phyloP scores from a whole-genome alignment of 2,888 invertebrate genomes.

The Thecocarcelia acutangulata region DNA sequence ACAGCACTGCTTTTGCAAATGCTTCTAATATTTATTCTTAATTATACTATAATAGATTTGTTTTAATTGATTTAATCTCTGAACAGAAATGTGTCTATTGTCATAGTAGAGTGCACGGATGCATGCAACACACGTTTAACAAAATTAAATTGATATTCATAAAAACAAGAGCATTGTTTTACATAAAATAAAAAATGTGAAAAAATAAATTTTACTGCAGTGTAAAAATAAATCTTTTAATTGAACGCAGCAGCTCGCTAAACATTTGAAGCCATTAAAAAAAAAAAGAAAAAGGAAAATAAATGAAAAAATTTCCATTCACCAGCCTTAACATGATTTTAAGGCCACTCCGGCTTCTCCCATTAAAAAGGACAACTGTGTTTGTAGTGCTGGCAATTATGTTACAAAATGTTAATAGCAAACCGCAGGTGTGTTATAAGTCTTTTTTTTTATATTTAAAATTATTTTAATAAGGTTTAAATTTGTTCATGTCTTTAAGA shows the following conservation, averaged over 20 bases:
- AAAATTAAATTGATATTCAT: not conserved
- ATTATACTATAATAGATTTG: not conserved
- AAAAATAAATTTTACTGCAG: constrained; percentile 4
- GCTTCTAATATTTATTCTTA: too few species aligned
- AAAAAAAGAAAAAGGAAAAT: constrained; percentile 9
- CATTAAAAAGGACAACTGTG: not conserved
- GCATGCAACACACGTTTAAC: constrained; percentile 18
- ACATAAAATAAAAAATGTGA: constrained; percentile 8
- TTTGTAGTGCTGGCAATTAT: not conserved
- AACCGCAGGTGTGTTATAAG: constrained; percentile 46
- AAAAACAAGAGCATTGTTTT: not conserved
- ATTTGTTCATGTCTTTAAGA: not conserved
- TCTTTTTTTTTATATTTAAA: not conserved
- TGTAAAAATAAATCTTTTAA: constrained; percentile 6
- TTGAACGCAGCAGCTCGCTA: constrained; percentile 2
- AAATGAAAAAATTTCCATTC: not conserved
- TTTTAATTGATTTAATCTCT: not conserved
- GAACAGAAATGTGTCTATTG: not conserved
- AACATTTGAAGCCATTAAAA: not conserved
- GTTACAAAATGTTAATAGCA: constrained; percentile 6
- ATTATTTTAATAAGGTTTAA: too few species aligned
- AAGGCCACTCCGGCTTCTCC: not conserved
- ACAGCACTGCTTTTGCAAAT: too few species aligned
- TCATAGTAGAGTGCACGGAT: not conserved
- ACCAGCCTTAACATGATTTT: constrained; percentile 17